Evolutionary conservation across 2,113 vertebrate genomes (phyloP), one percentile per base, ranked within the genome.

Genomic region (Alligator mississippiensis): DNA sequence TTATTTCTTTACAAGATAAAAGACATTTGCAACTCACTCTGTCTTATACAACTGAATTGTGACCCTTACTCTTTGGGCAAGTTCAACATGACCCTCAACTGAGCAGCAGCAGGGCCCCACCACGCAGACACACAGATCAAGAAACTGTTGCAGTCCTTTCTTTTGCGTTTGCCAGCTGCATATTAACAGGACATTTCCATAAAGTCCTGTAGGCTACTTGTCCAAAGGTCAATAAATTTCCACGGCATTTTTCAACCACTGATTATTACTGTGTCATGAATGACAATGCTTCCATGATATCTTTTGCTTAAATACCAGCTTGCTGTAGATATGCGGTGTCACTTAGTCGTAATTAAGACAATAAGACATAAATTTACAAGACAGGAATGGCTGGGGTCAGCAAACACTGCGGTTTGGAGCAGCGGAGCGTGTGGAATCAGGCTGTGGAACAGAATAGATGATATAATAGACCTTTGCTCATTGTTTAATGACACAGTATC

Each of bases 401-500:
- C 77, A 28, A 25, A 54, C 68, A 72, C 27, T 22, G 2, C 24
- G 1, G 77, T 55, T 25, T 15, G 16, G 3, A 1, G 28, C 1
- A 21, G 8, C 34, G 7, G 58, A 13, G 11, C 0, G 34, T 0
- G n/a, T 28, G 7, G 77, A 77, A 34, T 4, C 24, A 15, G 68
- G 68, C 60, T 5, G 8, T 4, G 63, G 14, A 38, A 54, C 27
- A 38, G 72, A 6, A 27, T 0, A 1, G 76, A 11, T 25, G 1
- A 4, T 0, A 6, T 0, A 1, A 5, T 7, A 9, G 30, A 1
- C 0, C 5, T 21, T 62, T 25, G 47, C 57, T 5, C 1, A 10
- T 30, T 70, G 18, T 5, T 22, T 4, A 10, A 4, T 1, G 60
- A 54, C 24, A 4, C 11, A 1, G 9, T 0, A 27, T 21, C 1